Conservation (phyloP, 2,888 invertebrate genomes). For the Drosophila cracens region DNA sequence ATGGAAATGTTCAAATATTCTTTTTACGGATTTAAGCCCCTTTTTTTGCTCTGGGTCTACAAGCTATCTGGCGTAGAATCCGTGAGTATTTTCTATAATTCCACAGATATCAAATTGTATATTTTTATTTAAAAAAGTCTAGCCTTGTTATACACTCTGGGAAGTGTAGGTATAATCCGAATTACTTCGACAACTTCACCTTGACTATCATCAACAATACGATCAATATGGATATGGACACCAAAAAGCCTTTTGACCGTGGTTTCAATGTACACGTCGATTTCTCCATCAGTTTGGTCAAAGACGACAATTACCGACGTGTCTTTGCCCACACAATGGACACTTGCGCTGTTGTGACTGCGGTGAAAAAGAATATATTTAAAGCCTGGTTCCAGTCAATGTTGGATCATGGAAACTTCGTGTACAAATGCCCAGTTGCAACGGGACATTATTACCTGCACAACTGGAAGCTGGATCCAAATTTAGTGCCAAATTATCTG, state of each 20-base stretch:
- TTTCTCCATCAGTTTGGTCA: constrained; percentile 58
- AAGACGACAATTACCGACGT: constrained; percentile 55
- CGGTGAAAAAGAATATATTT: constrained; percentile 58
- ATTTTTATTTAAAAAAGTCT: constrained; percentile 31
- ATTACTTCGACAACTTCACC: constrained; percentile 60
- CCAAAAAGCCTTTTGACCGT: constrained; percentile 23
- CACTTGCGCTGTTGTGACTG: constrained; percentile 54
- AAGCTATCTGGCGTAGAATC: background rate
- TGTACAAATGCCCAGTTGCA: constrained; percentile 64
- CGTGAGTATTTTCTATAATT: constrained; percentile 38
- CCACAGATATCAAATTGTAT: background rate
- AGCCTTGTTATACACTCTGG: constrained; percentile 45
- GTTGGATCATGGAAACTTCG: constrained; percentile 64
- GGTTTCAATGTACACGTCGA: constrained; percentile 59
- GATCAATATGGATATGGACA: constrained; percentile 52
- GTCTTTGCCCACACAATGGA: constrained; percentile 67
- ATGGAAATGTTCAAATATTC: constrained; percentile 28
- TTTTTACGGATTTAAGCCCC: background rate
- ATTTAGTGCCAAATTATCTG: constrained; percentile 53
- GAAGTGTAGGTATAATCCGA: constrained; percentile 26
- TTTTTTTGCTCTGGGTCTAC: constrained; percentile 13
- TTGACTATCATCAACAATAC: constrained; percentile 49
- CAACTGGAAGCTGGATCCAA: constrained; percentile 51
- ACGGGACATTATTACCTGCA: constrained; percentile 55
- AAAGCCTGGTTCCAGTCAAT: constrained; percentile 67